Evolutionary conservation across 2,888 invertebrate genomes (phyloP).

Genomic region (Perdita meconis): DNA sequence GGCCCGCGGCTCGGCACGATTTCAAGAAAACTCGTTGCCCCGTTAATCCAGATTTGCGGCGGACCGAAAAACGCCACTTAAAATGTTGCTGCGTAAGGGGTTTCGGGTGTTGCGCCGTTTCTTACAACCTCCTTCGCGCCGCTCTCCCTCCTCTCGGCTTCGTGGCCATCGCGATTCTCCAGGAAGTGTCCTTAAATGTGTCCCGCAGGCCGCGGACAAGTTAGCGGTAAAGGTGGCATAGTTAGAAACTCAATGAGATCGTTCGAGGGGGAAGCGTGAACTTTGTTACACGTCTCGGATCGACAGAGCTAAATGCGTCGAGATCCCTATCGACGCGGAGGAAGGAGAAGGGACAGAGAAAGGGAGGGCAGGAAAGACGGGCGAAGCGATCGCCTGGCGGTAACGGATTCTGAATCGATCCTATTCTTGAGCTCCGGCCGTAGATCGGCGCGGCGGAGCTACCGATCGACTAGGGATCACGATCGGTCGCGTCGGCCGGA

Average conservation of each 20-base stretch:
- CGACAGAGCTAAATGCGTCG: not conserved
- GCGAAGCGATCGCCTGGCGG: not conserved
- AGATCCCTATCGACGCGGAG: not conserved
- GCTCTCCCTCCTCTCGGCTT: not conserved
- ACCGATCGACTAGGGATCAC: slow-evolving; percentile 52
- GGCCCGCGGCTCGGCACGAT: not conserved
- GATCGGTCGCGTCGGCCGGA: slow-evolving; percentile 37
- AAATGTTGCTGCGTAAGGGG: too few species aligned
- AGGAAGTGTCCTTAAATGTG: too few species aligned
- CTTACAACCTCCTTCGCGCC: not conserved
- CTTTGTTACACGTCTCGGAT: not conserved
- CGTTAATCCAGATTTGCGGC: not conserved
- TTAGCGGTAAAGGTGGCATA: too few species aligned
- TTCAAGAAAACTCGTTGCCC: not conserved
- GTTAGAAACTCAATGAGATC: not conserved
- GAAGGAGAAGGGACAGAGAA: not conserved
- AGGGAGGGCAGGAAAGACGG: not conserved
- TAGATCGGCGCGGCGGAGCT: slow-evolving; percentile 43
- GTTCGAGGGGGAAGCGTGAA: not conserved
- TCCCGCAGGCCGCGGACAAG: too few species aligned
- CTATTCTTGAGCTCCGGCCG: slow-evolving; percentile 22
- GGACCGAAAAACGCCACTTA: not conserved
- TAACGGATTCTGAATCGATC: slow-evolving; percentile 42
- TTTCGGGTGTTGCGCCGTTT: not conserved
- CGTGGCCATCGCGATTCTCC: not conserved